A percentile compares a stretch with the other conserved stretches of the same genome.
Conservation (phyloP, 2,113 vertebrate species). For the Corapipo altera region DNA sequence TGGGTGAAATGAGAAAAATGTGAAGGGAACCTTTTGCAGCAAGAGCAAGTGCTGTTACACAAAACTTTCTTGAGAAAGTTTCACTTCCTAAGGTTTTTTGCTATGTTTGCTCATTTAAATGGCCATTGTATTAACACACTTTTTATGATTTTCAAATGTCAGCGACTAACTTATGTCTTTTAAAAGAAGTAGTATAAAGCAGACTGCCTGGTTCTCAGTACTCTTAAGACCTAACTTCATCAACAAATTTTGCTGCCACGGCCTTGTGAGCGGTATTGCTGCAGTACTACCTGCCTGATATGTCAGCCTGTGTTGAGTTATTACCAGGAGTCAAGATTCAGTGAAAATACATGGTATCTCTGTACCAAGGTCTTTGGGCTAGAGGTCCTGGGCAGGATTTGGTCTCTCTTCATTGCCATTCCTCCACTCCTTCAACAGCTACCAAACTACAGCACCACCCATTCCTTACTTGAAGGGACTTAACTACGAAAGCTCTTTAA, state of each 20-base stretch:
- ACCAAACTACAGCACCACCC: not conserved
- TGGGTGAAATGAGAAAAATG: not conserved
- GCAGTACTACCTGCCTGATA: not conserved
- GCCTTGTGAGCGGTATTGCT: not conserved
- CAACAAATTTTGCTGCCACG: not conserved
- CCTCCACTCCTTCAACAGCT: not conserved
- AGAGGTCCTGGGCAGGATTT: not conserved
- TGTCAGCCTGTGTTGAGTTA: not conserved
- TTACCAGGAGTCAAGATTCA: not conserved
- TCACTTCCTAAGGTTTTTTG: conserved; percentile 57
- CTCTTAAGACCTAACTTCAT: not conserved
- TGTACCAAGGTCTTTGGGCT: not conserved
- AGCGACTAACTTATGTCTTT: not conserved
- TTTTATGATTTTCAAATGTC: conserved; percentile 21
- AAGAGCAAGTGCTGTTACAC: not conserved
- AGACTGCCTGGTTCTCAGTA: not conserved
- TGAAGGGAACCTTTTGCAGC: not conserved
- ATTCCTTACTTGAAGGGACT: not conserved
- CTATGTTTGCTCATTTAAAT: conserved; percentile 56
- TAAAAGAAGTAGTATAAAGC: not conserved
- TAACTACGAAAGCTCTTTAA: not conserved
- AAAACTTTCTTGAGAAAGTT: conserved; percentile 62
- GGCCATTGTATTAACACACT: conserved; percentile 33
- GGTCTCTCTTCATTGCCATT: not conserved
- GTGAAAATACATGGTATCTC: not conserved